Base-by-base conservation (phyloP, 2,888 invertebrate genomes). In the Cyclophora punctaria region DNA sequence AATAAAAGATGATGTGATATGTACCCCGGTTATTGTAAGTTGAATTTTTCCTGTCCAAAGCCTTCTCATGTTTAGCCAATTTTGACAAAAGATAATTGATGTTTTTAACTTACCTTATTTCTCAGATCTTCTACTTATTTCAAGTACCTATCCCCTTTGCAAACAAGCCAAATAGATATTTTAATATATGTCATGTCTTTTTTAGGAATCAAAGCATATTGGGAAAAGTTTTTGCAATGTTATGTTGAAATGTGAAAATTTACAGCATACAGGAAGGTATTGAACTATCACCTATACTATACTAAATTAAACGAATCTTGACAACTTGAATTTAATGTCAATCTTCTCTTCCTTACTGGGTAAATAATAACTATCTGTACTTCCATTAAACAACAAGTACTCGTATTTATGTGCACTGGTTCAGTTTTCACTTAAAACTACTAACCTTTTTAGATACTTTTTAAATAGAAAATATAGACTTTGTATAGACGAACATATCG, bases 201-300 rank as follows among this genome's bases (percentile, higher is more conserved):
- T 74, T 55, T 59, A 78, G 78, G 73, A 69, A 63, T 67, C 77
- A 4, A 77, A 78, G 68, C 52, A 71, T 47, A 91, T 95, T 87
- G 92, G 94, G 52, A 72, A 67, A 59, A 58, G 60, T 34, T 69
- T 73, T 55, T 73, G 73, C 53, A 72, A 75, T 50, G 83, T 96
- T 44, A 94, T 89, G 72, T 89, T 96, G 65, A 96, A 96, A 82
- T 95, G 95, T 72, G 95, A 96, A 73, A 95, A 94, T 76, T 85
- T 94, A 42, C 95, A 95, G 76, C 90, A 89, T 57, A 96, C 95
- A 5, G 95, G 95, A 67, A 95, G 94, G 93, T 93, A 76, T 20
- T 20, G 43, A 58, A 35, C 34, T 44, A 7, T 41, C 7, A 41
- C 41, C 41, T 4, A 4, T 20, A 20, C 41, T 4, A 4, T 20